Evolutionary conservation across 2,888 invertebrate species (phyloP).

Genomic region (Phyto melanocephala): DNA sequence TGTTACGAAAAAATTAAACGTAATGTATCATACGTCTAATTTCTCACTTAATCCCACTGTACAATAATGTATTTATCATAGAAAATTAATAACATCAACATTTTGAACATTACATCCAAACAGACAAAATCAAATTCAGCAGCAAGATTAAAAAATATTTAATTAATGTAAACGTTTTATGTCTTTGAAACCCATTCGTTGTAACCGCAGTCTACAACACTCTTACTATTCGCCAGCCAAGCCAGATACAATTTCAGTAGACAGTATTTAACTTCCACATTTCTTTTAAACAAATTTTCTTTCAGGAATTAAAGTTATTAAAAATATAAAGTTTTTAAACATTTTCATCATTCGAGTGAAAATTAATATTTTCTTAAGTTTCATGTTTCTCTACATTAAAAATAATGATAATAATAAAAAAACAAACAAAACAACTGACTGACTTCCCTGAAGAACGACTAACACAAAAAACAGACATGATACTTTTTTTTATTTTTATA

Average conservation of each 20-base stretch:
- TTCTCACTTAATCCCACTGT: too few species aligned
- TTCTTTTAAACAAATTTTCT: neutral
- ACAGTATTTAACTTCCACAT: slow-evolving; percentile 14
- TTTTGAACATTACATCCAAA: neutral
- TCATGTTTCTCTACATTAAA: slow-evolving; percentile 41
- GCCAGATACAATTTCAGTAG: slow-evolving; percentile 12
- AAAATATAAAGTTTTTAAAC: neutral
- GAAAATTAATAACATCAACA: neutral
- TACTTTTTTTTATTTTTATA: slow-evolving; percentile 4
- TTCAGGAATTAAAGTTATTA: slow-evolving; percentile 8
- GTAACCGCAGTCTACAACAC: slow-evolving; percentile 25
- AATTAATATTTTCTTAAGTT: slow-evolving; percentile 56
- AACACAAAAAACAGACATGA: slow-evolving; percentile 41
- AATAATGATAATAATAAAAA: neutral
- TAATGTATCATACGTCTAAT: too few species aligned
- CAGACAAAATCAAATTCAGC: neutral
- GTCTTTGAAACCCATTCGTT: neutral
- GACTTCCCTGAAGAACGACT: slow-evolving; percentile 24
- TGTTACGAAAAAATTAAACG: too few species aligned
- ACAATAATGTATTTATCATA: too few species aligned
- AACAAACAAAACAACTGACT: neutral
- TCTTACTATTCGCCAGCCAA: slow-evolving; percentile 7
- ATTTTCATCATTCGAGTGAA: slow-evolving; percentile 39
- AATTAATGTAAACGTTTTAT: slow-evolving; percentile 8
- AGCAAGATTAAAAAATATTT: neutral